Percentiles rank a stretch among this genome's conserved stretches.
phyloP scores from a whole-genome alignment of 2,797 vertebrate species.

The Bovichtus variegatus region DNA sequence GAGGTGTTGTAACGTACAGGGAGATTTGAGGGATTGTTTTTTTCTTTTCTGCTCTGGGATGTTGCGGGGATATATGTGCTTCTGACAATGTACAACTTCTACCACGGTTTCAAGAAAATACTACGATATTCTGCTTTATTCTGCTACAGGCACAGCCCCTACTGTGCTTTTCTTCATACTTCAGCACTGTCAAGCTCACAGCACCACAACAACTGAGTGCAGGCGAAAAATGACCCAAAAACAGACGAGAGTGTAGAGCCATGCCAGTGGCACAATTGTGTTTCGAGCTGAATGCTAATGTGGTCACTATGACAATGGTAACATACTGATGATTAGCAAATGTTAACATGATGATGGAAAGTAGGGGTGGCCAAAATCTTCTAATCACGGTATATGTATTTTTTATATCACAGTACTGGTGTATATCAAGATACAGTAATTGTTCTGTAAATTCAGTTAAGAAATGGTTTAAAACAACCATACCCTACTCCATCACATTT shows the following conservation, averaged over 20 bases:
- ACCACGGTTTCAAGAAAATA: slow-evolving; percentile 17
- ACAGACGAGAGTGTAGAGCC: not conserved
- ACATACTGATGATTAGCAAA: not conserved
- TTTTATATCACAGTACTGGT: too few species aligned
- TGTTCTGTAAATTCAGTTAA: too few species aligned
- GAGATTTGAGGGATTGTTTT: slow-evolving; percentile 14
- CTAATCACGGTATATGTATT: too few species aligned
- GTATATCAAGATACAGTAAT: too few species aligned
- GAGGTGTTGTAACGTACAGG: not conserved
- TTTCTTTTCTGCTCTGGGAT: not conserved
- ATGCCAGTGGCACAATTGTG: not conserved
- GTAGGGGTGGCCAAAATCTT: too few species aligned
- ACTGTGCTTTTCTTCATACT: not conserved
- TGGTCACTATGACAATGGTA: too few species aligned
- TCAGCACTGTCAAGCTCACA: slow-evolving; percentile 22
- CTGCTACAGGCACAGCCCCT: not conserved
- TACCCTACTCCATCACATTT: too few species aligned
- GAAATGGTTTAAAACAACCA: too few species aligned
- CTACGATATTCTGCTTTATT: slow-evolving; percentile 13
- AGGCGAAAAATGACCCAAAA: not conserved
- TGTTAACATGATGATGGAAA: not conserved
- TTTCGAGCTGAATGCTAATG: not conserved
- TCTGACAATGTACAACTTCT: slow-evolving; percentile 26
- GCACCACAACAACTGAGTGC: slow-evolving; percentile 6
- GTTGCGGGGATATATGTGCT: slow-evolving; percentile 16